Base-by-base conservation (phyloP, 2,888 invertebrate species). In the Diplolepis rosae region DNA sequence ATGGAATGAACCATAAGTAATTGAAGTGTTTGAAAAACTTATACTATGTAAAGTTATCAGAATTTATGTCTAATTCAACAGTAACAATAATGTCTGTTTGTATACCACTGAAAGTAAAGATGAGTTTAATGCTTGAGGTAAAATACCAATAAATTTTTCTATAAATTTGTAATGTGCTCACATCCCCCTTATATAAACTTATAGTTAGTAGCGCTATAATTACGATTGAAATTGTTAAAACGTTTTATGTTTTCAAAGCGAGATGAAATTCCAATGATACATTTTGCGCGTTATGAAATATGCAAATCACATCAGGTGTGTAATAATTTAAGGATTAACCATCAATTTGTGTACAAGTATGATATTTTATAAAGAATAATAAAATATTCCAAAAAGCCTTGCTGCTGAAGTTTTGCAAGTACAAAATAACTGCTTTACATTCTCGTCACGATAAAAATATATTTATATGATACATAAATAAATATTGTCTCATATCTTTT, bases 211-310 rank as follows among this genome's bases (percentile, higher is more conserved):
- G 45, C 7, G 18, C 18, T 45, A 45, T 61, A 61, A 35, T 61
- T 39, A 61, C 35, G 24, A 6, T 24, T 22, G 22, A 61, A 61
- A 61, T 61, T 35, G 39, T 61, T 61, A 61, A 61, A 61, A 39
- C 61, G 61, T 24, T 61, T 35, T 61, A 22, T 24, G 39, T n/a
- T 35, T n/a, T 61, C 6, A 6, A 61, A 61, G 24, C 61, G 66
- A 45, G 50, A 13, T 50, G 50, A 66, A 66, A 66, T 27, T 30
- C 13, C 30, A 30, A 28, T 66, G 32, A 66, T 66, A 18, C 39
- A 48, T 66, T 48, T 13, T 66, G 48, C 28, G 13, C 22, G 30
- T 30, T 30, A 48, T 66, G 28, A 48, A 50, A 65, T 28, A 27
- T 24, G 18, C 28, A 1, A 42, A 30, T 48, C 50, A 48, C 45